Evolutionary conservation across 2,888 invertebrate genomes (phyloP).

Genomic region (Elysia crispata): DNA sequence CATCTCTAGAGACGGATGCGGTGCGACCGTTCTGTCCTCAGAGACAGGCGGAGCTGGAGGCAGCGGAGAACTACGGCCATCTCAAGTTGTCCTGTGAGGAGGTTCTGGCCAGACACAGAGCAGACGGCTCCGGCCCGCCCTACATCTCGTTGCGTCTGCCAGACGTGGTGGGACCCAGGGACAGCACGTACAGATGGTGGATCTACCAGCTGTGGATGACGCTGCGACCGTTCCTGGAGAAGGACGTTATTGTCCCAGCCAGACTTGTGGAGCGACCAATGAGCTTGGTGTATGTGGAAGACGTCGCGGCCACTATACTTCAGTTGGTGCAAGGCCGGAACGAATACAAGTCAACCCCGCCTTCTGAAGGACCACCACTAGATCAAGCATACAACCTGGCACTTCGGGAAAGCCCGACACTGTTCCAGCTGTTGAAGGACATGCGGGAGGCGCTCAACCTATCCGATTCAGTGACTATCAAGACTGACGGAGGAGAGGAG

Average conservation of each 20-base stretch:
- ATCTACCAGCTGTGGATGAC: conserved; percentile 78
- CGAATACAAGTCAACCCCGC: conserved; percentile 21
- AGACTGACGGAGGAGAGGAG: conserved; percentile 53
- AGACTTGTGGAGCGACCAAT: conserved; percentile 69
- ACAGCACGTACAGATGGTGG: conserved; percentile 79
- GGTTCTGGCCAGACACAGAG: conserved; percentile 67
- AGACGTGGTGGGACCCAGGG: conserved; percentile 79
- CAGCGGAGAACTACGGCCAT: conserved; percentile 77
- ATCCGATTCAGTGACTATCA: conserved; percentile 51
- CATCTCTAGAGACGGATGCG: conserved; percentile 75
- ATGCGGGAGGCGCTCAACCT: conserved; percentile 60
- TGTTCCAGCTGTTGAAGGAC: conserved; percentile 69
- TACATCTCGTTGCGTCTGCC: conserved; percentile 78
- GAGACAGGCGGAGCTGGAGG: conserved; percentile 63
- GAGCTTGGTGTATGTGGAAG: conserved; percentile 78
- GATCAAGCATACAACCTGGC: conserved; percentile 77
- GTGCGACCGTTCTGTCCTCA: conserved; percentile 73
- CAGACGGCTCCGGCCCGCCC: conserved; percentile 64
- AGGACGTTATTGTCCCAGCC: conserved; percentile 64
- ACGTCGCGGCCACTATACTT: conserved; percentile 75
- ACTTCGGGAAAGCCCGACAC: conserved; percentile 72
- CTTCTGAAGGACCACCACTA: background rate
- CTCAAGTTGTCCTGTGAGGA: conserved; percentile 78
- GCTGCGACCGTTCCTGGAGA: conserved; percentile 55
- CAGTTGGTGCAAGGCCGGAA: conserved; percentile 58